Evolutionary conservation across 2,797 vertebrate species (phyloP), one percentile per base, ranked within the genome.

Genomic region (Monodelphis domestica): DNA sequence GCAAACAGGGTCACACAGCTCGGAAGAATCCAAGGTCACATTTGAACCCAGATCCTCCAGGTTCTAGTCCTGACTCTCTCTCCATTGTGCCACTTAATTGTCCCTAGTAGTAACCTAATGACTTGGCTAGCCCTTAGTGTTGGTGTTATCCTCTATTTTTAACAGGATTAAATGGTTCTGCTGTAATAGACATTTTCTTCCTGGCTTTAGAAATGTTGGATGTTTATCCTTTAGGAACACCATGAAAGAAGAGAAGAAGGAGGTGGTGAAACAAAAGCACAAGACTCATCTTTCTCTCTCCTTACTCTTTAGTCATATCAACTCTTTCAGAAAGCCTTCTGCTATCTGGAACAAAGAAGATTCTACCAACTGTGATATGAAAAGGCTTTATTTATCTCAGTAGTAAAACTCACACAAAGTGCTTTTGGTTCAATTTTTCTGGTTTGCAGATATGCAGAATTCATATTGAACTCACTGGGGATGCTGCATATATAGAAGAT

Each of bases 131-230:
- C 21, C 38, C 78, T 78, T 45, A 10, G 10, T 0, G 1, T 4
- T 7, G 21, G 70, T 50, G 38, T 3, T 84, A 24, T 24, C 38
- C 38, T 45, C 24, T 50, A 26, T 84, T 3, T 50, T 84, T 84
- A 84, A 84, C 12, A 84, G 70, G 38, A 50, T 84, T 45, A 26
- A 45, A 24, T 26, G 4, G 21, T 84, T 84, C 21, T 84, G 38
- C 70, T 84, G 3, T 26, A 26, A 84, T 6, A 26, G 38, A 78
- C 3, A 50, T 84, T 28, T 84, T 50, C 24, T 84, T 50, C 28
- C 84, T 93, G 57, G n/a, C n/a, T 96, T 95, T 96, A 63, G 4
- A 91, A 95, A 90, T 15, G 53, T 53, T 94, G 89, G 50, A 84
- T 38, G 87, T 54, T 95, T 90, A 89, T 88, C 52, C 24, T n/a